A percentile compares a stretch with the other conserved stretches of the same genome.
Evolutionary conservation across 2,888 invertebrate species (phyloP).

Genomic region (Hydrotaea diabolus): DNA sequence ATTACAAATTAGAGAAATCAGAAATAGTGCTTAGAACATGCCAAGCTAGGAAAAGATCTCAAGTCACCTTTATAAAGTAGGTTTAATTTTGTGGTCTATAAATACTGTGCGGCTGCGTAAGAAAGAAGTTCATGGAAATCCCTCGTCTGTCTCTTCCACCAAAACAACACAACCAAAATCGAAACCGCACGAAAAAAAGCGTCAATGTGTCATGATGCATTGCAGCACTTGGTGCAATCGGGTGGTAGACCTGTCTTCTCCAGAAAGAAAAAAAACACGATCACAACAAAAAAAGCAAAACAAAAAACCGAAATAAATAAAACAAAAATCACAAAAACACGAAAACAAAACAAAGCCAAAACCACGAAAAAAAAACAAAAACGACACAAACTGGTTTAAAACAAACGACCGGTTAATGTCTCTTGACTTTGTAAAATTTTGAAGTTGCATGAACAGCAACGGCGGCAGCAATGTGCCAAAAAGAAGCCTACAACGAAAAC

Average conservation of each 20-base stretch:
- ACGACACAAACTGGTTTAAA: constrained; percentile 60
- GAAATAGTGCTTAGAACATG: no score
- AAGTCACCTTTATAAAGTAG: no score
- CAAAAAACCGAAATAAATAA: constrained; percentile 21
- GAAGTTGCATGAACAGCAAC: constrained; percentile 17
- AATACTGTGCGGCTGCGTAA: constrained; percentile 1
- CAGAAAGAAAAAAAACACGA: constrained; percentile 36
- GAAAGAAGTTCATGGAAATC: constrained; percentile 64
- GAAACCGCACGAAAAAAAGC: neutral
- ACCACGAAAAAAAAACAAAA: neutral
- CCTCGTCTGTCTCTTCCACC: constrained; percentile 20
- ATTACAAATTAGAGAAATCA: no score
- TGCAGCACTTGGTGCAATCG: constrained; percentile 56
- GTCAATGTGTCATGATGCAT: constrained; percentile 40
- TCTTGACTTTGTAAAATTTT: constrained; percentile 65
- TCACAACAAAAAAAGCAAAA: neutral
- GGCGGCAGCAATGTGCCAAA: constrained; percentile 56
- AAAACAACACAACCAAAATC: no score
- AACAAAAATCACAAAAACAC: constrained; percentile 32
- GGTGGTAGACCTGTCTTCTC: constrained; percentile 65
- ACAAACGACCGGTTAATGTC: constrained; percentile 66
- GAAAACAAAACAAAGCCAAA: neutral
- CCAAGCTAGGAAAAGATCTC: no score
- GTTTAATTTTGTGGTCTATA: neutral
- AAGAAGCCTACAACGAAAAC: constrained; percentile 28